These are phyloP conservation scores for Amphiprion clarkii DNA, from an alignment of 2,797 vertebrate genomes.

Conservation along the genomic window DNA sequence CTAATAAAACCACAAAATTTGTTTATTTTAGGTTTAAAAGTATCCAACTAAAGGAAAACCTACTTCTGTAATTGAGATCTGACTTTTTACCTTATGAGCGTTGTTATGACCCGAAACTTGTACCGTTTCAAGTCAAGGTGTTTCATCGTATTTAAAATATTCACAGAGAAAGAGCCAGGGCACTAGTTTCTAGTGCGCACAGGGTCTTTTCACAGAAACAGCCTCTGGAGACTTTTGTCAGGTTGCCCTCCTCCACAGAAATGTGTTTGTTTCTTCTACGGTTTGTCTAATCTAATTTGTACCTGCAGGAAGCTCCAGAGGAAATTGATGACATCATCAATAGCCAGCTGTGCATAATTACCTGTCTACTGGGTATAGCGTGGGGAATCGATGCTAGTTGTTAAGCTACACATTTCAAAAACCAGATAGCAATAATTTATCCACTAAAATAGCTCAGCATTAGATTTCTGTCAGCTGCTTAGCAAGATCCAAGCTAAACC, in stretches of 20 bases:
- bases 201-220: slow-evolving; percentile 15
- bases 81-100: slow-evolving; percentile 8
- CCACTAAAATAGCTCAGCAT: slow-evolving; percentile 40
- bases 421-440: slow-evolving; percentile 39
- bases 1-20: slow-evolving; percentile 12
- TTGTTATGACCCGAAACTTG: slow-evolving; percentile 3
- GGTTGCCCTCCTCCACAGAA: slow-evolving; percentile 36
- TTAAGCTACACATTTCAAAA: slow-evolving; percentile 56
- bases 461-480: slow-evolving; percentile 47
- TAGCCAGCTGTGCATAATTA: slow-evolving; percentile 68
- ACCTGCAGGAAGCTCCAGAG: slow-evolving; percentile 40
- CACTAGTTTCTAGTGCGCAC: background rate
- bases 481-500: slow-evolving; percentile 27
- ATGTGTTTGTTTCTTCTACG: slow-evolving; percentile 42
- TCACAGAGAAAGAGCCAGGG: background rate
- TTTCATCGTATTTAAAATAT: background rate
- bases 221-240: slow-evolving; percentile 37
- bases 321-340: slow-evolving; percentile 70
- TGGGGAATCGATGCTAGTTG: slow-evolving; percentile 47
- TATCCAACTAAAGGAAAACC: background rate
- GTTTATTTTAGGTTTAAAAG: background rate
- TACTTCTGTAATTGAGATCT: slow-evolving; percentile 4
- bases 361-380: slow-evolving; percentile 28
- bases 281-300: slow-evolving; percentile 55
- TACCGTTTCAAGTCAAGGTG: background rate